Conservation (phyloP, 2,888 invertebrate species). For the Oconnorella tubifera region DNA sequence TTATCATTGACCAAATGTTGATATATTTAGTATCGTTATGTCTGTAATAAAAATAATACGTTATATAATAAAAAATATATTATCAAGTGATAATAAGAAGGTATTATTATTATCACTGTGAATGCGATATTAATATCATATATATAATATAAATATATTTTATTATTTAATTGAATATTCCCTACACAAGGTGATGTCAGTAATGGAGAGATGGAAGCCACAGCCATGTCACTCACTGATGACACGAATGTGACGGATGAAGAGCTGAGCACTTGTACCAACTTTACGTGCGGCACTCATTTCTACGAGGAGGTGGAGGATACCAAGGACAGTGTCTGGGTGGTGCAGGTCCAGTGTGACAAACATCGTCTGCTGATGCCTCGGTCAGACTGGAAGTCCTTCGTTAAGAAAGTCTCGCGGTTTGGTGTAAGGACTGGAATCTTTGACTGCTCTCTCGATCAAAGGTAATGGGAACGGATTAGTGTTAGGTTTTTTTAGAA, state of each 20-base stretch:
- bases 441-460: constrained; percentile 58
- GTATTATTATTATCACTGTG: too few relatives aligned
- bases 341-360: constrained; percentile 53
- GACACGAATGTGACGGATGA: background rate
- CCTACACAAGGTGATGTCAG: constrained; percentile 50
- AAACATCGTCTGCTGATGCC: constrained; percentile 36
- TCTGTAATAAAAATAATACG: too few relatives aligned
- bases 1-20: too few relatives aligned
- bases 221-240: constrained; percentile 25
- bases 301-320: constrained; percentile 60
- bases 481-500: too few relatives aligned
- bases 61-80: too few relatives aligned
- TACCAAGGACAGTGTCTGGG: constrained; percentile 61
- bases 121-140: too few relatives aligned
- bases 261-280: constrained; percentile 37
- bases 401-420: constrained; percentile 54
- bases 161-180: too few relatives aligned
- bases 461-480: constrained; percentile 49
- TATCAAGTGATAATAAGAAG: too few relatives aligned
- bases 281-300: constrained; percentile 55
- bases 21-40: too few relatives aligned
- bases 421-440: constrained; percentile 59
- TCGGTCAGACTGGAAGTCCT: constrained; percentile 55
- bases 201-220: constrained; percentile 47
- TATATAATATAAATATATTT: too few relatives aligned